Conservation (phyloP, 2,797 vertebrate genomes). For the Glyptemys insculpta region DNA sequence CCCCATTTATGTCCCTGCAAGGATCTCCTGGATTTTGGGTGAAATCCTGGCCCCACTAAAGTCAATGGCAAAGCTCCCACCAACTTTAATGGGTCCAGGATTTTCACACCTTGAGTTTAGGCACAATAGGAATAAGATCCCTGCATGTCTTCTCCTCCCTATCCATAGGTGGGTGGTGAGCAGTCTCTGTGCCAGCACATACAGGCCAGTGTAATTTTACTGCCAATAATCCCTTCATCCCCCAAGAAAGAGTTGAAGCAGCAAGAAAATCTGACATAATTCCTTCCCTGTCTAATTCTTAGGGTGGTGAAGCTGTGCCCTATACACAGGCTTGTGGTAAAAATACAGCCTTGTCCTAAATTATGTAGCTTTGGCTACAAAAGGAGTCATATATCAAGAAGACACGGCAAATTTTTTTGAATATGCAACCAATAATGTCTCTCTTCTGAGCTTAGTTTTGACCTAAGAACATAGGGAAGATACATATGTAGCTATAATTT, state of each 20-base stretch:
- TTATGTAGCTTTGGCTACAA: background rate
- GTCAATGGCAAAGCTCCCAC: background rate
- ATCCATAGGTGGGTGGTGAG: background rate
- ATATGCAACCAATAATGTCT: background rate
- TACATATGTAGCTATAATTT: background rate
- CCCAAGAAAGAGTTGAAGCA: background rate
- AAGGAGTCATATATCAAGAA: background rate
- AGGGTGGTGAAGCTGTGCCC: background rate
- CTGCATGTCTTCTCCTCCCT: background rate
- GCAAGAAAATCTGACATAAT: background rate
- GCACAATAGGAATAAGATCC: background rate
- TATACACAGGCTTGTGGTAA: background rate
- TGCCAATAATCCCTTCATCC: background rate
- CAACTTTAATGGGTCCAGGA: background rate
- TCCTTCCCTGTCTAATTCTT: background rate
- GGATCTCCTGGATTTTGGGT: background rate
- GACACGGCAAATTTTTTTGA: background rate
- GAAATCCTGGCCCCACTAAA: background rate
- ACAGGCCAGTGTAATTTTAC: background rate
- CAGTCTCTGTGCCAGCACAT: background rate
- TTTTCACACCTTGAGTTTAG: background rate
- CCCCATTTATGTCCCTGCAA: background rate
- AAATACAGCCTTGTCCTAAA: rapidly evolving
- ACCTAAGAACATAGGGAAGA: background rate
- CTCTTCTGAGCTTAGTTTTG: background rate